These are phyloP conservation scores for Excalfactoria chinensis DNA, from an alignment of 2,113 vertebrate genomes.

Conservation along the genomic window DNA sequence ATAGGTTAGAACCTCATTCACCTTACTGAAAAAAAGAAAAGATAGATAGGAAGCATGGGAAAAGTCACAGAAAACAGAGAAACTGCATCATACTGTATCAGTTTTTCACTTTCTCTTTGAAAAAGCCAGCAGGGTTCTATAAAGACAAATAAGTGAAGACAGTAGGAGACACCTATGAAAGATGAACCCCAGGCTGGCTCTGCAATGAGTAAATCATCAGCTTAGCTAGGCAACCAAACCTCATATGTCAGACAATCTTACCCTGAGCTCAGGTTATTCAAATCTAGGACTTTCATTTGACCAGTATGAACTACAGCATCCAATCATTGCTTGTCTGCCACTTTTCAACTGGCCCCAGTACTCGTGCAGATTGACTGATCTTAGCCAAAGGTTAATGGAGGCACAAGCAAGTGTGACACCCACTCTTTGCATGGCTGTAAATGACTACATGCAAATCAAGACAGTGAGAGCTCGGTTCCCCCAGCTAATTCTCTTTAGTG, in stretches of 20 bases:
- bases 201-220: conserved; percentile 17
- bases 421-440: not conserved
- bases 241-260: not conserved
- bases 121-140: not conserved
- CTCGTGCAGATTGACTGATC: not conserved
- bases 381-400: not conserved
- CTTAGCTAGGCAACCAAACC: not conserved
- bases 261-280: not conserved
- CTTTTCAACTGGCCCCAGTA: not conserved
- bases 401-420: not conserved
- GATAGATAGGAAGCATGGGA: not conserved
- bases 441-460: not conserved
- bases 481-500: not conserved
- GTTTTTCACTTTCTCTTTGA: not conserved
- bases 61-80: not conserved
- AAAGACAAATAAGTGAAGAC: conserved; percentile 20
- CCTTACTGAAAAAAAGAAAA: not conserved
- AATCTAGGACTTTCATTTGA: not conserved
- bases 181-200: not conserved
- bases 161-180: not conserved
- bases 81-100: not conserved
- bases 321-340: not conserved
- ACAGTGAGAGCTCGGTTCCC: not conserved
- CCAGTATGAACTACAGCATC: not conserved
- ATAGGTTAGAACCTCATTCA: not conserved